Evolutionary conservation across 2,113 vertebrate species (phyloP).

Genomic region (Anguilla japonica): DNA sequence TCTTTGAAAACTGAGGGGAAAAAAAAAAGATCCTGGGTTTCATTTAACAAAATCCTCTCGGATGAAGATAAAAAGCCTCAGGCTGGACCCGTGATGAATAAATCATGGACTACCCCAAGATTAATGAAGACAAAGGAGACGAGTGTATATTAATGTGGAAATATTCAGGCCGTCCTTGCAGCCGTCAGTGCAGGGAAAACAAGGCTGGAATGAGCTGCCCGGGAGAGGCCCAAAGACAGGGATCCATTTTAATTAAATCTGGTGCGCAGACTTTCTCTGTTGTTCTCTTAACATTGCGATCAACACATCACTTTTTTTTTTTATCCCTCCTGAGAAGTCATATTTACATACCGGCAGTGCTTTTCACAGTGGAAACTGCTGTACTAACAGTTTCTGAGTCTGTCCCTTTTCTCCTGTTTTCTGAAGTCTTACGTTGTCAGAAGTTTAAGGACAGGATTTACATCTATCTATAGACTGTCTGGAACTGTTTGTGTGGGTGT

Average conservation of each 20-base stretch:
- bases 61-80: conserved; percentile 20
- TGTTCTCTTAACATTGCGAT: conserved; percentile 64
- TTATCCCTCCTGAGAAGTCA: conserved; percentile 42
- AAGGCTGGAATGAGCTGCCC: conserved; percentile 55
- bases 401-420: not conserved
- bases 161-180: conserved; percentile 41
- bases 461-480: not conserved
- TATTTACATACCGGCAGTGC: conserved; percentile 55
- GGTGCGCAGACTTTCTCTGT: conserved; percentile 46
- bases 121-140: conserved; percentile 38
- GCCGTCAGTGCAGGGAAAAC: conserved; percentile 49
- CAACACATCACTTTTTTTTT: conserved; percentile 57
- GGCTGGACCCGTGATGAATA: conserved; percentile 27
- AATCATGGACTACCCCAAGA: conserved; percentile 34
- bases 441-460: not conserved
- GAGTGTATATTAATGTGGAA: conserved; percentile 37
- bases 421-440: not conserved
- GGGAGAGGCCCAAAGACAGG: conserved; percentile 54
- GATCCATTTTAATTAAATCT: conserved; percentile 68
- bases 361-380: not conserved
- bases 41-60: conserved; percentile 2
- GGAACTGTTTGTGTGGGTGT: not conserved
- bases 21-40: not conserved
- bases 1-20: not conserved
- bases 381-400: not conserved